Conservation (phyloP, 2,113 vertebrate genomes). For the Spea bombifrons region DNA sequence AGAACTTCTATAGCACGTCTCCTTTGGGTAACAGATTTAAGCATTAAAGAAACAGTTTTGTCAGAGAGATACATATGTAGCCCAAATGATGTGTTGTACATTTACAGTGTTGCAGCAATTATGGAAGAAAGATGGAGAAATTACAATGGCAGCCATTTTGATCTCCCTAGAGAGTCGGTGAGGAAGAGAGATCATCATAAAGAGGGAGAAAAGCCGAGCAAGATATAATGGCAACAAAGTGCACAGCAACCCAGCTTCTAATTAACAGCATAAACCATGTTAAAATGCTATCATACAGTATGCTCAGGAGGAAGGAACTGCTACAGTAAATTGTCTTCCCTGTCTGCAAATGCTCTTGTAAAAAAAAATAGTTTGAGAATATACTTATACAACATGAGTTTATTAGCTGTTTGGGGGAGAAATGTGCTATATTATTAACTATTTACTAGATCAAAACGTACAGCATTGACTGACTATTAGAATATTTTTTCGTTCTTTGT, state of each 20-base stretch:
- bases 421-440: slow-evolving; percentile 21
- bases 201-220: background rate
- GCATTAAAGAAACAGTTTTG: background rate
- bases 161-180: slow-evolving; percentile 18
- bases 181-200: background rate
- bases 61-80: background rate
- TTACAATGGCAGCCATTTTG: slow-evolving; percentile 29
- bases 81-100: background rate
- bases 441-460: background rate
- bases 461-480: no score
- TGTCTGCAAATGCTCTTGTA: slow-evolving; percentile 13
- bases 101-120: slow-evolving; percentile 14
- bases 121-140: slow-evolving; percentile 5
- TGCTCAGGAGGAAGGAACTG: slow-evolving; percentile 32
- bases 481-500: no score
- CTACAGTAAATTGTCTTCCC: slow-evolving; percentile 15
- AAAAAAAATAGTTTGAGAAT: slow-evolving; percentile 23
- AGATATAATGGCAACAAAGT: slow-evolving; percentile 23
- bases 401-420: slow-evolving; percentile 9
- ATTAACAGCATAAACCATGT: slow-evolving; percentile 47
- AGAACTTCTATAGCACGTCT: background rate
- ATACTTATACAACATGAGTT: slow-evolving; percentile 27
- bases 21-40: background rate
- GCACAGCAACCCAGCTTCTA: slow-evolving; percentile 26
- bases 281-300: slow-evolving; percentile 31